Conservation (phyloP, 2,888 invertebrate genomes). For the Atethmia centrago region DNA sequence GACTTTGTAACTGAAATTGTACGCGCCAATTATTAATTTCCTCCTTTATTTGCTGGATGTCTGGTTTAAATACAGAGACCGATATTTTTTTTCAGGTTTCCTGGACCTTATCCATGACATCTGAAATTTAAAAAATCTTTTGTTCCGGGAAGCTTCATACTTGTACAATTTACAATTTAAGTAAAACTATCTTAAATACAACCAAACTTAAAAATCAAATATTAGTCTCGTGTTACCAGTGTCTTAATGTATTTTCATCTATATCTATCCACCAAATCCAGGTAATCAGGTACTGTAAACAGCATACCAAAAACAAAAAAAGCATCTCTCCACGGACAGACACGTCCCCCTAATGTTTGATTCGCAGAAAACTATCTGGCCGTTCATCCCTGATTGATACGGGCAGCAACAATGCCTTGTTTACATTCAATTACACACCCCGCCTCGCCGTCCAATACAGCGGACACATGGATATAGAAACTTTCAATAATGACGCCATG, state of each 20-base stretch:
- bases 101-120: too few relatives aligned
- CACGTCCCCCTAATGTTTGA: constrained; percentile 67
- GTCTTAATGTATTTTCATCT: too few relatives aligned
- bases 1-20: background rate
- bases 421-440: constrained; percentile 88
- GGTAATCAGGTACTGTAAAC: constrained; percentile 24
- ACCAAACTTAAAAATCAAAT: too few relatives aligned
- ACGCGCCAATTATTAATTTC: background rate
- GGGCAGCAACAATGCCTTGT: constrained; percentile 88
- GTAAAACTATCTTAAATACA: background rate
- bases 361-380: constrained; percentile 73
- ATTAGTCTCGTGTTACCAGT: too few relatives aligned
- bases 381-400: constrained; percentile 83
- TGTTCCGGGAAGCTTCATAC: background rate
- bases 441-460: constrained; percentile 64
- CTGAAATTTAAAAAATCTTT: background rate
- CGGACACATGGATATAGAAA: constrained; percentile 59
- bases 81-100: too few relatives aligned
- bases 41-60: too few relatives aligned
- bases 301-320: constrained; percentile 15
- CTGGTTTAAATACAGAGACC: too few relatives aligned
- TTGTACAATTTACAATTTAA: background rate
- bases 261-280: constrained; percentile 11
- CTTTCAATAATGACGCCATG: constrained; percentile 21
- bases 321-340: constrained; percentile 6